Conservation (phyloP, 2,113 vertebrate species). For the Oncorhynchus clarkii region DNA sequence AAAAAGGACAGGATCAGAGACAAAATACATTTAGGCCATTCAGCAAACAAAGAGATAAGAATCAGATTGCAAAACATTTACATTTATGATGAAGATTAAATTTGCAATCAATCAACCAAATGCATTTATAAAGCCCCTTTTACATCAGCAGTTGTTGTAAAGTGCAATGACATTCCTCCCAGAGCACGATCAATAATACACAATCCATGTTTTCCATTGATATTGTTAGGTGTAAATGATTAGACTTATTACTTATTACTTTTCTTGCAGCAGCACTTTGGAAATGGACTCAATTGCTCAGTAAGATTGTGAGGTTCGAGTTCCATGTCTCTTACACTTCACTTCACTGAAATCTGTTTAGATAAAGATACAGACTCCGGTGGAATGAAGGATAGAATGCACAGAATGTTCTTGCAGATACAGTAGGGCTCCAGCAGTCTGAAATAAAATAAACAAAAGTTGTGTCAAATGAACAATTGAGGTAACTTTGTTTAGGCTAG, state of each 20-base stretch:
- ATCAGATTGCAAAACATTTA: neutral
- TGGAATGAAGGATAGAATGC: slow-evolving; percentile 99
- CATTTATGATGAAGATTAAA: neutral
- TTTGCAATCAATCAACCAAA: too few relatives aligned
- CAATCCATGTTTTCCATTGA: neutral
- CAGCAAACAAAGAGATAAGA: neutral
- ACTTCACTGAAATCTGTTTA: slow-evolving; percentile 99
- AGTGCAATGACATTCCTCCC: neutral
- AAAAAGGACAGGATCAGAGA: slow-evolving; percentile 30
- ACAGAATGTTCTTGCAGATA: slow-evolving; percentile 71
- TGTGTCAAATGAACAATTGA: too few relatives aligned
- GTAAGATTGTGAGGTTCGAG: slow-evolving; percentile 41
- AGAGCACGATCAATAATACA: neutral
- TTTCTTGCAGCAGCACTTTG: neutral
- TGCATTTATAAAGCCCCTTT: neutral
- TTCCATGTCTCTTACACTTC: slow-evolving; percentile 95
- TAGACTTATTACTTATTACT: neutral
- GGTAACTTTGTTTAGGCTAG: neutral
- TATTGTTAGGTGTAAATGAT: slow-evolving; percentile 2
- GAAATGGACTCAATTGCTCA: neutral
- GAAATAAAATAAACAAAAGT: slow-evolving; percentile 16
- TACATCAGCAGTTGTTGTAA: neutral
- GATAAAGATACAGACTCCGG: slow-evolving; percentile 96
- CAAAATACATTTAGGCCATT: neutral
- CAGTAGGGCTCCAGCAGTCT: slow-evolving; percentile 4